These are phyloP conservation scores for Serranus cabrilla DNA, from an alignment of 2,797 vertebrate genomes.

Conservation along the genomic window DNA sequence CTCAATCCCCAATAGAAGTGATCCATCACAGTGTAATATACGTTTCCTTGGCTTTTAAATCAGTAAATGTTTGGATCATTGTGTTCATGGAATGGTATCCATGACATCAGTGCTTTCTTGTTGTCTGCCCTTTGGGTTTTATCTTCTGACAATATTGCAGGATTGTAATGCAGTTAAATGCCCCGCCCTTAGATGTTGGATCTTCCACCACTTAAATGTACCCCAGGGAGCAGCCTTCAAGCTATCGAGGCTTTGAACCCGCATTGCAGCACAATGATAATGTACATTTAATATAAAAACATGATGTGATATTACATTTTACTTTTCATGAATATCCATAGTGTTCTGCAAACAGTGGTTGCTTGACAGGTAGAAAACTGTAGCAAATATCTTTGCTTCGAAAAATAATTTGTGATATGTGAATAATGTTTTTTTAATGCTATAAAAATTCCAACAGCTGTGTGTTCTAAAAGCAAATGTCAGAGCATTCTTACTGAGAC, in stretches of 20 bases:
- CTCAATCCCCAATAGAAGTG: not conserved
- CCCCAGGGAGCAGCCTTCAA: not conserved
- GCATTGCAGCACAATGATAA: not conserved
- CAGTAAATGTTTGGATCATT: not conserved
- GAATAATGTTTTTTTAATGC: not conserved
- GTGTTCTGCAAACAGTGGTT: not conserved
- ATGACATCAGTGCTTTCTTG: not conserved
- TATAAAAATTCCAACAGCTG: not conserved
- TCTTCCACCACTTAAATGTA: not conserved
- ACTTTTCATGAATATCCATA: not conserved
- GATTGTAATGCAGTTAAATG: not conserved
- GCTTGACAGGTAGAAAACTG: not conserved
- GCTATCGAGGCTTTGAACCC: not conserved
- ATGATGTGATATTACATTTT: conserved; percentile 2
- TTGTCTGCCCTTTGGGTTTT: not conserved
- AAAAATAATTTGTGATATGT: not conserved
- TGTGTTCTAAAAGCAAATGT: conserved; percentile 16
- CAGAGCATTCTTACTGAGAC: conserved; percentile 11
- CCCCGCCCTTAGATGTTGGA: not conserved
- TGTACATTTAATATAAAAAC: not conserved
- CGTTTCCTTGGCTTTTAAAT: not conserved
- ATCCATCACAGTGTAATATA: not conserved
- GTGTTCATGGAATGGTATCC: not conserved
- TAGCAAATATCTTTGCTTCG: not conserved
- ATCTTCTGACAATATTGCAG: not conserved